Conservation (phyloP, 2,888 invertebrate species). For the Rhamnusium bicolor region DNA sequence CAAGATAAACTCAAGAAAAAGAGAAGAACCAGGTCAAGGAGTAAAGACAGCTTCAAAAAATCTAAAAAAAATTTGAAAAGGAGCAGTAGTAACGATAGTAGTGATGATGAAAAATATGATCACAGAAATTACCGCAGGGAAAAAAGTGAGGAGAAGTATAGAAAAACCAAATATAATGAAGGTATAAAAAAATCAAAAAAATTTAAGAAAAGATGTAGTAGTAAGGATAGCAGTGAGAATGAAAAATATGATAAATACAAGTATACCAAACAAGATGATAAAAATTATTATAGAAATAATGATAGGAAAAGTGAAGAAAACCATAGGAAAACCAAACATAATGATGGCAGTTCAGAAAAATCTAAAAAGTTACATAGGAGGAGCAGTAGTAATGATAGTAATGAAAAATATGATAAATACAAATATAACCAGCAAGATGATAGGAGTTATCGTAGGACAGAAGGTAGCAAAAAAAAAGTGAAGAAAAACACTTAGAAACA, state of each 20-base stretch:
- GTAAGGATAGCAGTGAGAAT: conserved; percentile 34
- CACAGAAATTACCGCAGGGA: not conserved
- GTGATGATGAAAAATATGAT: not conserved
- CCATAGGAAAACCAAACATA: conserved; percentile 23
- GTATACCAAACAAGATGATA: conserved; percentile 32
- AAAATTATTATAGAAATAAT: conserved; percentile 9
- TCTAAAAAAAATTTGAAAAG: conserved; percentile 16
- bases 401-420: not conserved
- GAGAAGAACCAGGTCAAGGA: conserved; percentile 28
- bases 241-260: conserved; percentile 1
- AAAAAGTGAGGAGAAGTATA: conserved; percentile 21
- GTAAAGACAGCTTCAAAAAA: conserved; percentile 24
- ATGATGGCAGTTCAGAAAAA: too few relatives aligned
- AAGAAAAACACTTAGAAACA: conserved; percentile 18
- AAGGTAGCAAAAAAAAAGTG: conserved; percentile 1
- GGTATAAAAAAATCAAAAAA: not conserved
- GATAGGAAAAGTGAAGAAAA: not conserved
- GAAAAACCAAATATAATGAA: not conserved
- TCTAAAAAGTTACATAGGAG: too few relatives aligned
- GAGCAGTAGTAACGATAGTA: conserved; percentile 20
- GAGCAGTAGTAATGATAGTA: too few relatives aligned
- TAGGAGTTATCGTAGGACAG: conserved; percentile 15
- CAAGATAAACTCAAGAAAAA: conserved; percentile 31
- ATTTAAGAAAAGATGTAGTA: conserved; percentile 19
- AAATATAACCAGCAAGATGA: conserved; percentile 32